phyloP scores from a whole-genome alignment of 1,140 invertebrate species.

The Cydia pomonella region DNA sequence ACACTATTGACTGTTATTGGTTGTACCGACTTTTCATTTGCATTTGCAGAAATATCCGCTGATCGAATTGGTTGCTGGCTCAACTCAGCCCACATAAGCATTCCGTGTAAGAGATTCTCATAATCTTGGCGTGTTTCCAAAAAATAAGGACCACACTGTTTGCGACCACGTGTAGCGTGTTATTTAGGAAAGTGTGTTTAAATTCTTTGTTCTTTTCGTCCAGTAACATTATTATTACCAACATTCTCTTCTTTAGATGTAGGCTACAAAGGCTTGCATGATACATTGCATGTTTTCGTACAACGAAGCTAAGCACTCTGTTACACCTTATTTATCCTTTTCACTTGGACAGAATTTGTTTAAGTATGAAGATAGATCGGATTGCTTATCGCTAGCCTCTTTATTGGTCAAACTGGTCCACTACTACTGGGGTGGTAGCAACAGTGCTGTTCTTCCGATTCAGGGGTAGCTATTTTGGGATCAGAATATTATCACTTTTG shows the following conservation, averaged over 20 bases:
- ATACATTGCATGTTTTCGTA: background rate
- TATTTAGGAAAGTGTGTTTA: background rate
- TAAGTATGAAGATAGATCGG: background rate
- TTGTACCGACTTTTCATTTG: background rate
- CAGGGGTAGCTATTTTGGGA: background rate
- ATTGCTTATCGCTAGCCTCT: background rate
- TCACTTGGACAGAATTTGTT: background rate
- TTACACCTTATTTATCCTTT: too few relatives aligned
- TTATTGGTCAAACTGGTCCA: background rate
- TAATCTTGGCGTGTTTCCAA: background rate
- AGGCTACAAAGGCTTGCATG: background rate
- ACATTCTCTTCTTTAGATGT: background rate
- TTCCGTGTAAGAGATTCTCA: background rate
- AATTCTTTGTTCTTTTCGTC: background rate
- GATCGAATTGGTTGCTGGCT: too few relatives aligned
- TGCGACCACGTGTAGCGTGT: background rate
- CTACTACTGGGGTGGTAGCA: background rate
- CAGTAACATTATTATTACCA: background rate
- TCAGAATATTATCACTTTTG: background rate
- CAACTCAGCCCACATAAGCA: background rate
- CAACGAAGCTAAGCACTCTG: background rate
- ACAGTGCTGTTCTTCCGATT: background rate
- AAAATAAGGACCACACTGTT: background rate
- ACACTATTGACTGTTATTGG: background rate
- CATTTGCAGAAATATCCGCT: background rate